These are phyloP conservation scores for Nerophis ophidion DNA, from an alignment of 2,113 vertebrate genomes.

Conservation along the genomic window DNA sequence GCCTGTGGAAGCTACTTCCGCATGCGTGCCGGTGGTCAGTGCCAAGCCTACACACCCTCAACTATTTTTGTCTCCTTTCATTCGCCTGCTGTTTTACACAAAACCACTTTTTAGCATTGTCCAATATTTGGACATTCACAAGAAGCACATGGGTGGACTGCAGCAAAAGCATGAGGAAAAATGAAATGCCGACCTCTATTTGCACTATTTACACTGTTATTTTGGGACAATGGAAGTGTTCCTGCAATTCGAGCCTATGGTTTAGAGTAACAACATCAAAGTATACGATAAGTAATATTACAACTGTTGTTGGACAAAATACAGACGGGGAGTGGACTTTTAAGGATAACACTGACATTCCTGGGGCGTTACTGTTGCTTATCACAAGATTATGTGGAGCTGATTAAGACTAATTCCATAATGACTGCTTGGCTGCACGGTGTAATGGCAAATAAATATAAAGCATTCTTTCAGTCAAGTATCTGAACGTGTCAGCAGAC, in stretches of 20 bases:
- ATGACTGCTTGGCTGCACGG: slow-evolving; percentile 28
- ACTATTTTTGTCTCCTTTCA: slow-evolving; percentile 66
- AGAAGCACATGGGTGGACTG: not conserved
- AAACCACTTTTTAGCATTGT: slow-evolving; percentile 18
- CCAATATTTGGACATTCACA: slow-evolving; percentile 19
- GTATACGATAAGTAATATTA: slow-evolving; percentile 15
- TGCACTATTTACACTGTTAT: slow-evolving; percentile 3
- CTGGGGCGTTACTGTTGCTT: slow-evolving; percentile 30
- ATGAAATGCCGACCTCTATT: not conserved
- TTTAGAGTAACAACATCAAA: slow-evolving; percentile 3
- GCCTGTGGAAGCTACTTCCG: slow-evolving; percentile 67
- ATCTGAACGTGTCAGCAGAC: slow-evolving; percentile 20
- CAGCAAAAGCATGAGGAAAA: not conserved
- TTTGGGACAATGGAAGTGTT: slow-evolving; percentile 7
- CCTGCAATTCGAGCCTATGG: too few species aligned
- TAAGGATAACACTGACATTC: slow-evolving; percentile 51
- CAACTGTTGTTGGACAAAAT: slow-evolving; percentile 21
- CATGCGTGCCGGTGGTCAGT: slow-evolving; percentile 74
- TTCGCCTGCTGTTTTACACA: slow-evolving; percentile 25
- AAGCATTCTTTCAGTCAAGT: slow-evolving; percentile 37
- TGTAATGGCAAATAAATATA: slow-evolving; percentile 30
- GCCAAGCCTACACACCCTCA: slow-evolving; percentile 69
- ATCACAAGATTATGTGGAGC: slow-evolving; percentile 36
- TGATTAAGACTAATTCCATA: slow-evolving; percentile 33
- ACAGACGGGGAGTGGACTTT: slow-evolving; percentile 20